Conservation (phyloP, 1,140 invertebrate species). For the Vanessa tameamea region DNA sequence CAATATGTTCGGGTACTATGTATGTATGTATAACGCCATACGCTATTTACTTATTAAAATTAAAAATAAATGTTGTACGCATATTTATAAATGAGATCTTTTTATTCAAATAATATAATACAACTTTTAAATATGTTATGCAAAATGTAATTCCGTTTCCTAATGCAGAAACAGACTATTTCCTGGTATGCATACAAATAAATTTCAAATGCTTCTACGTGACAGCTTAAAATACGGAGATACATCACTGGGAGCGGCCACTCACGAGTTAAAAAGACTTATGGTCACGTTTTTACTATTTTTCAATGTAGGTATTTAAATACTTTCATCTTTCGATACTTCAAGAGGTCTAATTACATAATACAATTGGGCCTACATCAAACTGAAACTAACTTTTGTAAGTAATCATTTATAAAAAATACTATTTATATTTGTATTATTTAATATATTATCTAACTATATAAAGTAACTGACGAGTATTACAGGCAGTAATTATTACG, state of each 20-base stretch:
- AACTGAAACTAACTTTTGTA: too few species aligned
- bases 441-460: too few species aligned
- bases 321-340: background rate
- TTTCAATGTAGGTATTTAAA: background rate
- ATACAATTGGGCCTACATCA: too few species aligned
- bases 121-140: background rate
- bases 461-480: too few species aligned
- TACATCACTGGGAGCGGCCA: background rate
- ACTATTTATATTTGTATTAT: too few species aligned
- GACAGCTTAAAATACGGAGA: constrained; percentile 13
- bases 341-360: background rate
- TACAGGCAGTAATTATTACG: too few species aligned
- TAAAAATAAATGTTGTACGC: too few species aligned
- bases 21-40: too few species aligned
- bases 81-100: background rate
- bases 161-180: constrained; percentile 19
- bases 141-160: constrained; percentile 13
- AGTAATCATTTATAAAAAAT: too few species aligned
- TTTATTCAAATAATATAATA: background rate
- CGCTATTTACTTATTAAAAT: too few species aligned
- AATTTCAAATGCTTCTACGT: constrained; percentile 22
- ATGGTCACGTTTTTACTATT: background rate
- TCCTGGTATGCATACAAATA: constrained; percentile 25
- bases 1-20: too few species aligned
- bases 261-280: constrained; percentile 7